phyloP scores from a whole-genome alignment of 1,140 invertebrate genomes.

The Heliconius nattereri region DNA sequence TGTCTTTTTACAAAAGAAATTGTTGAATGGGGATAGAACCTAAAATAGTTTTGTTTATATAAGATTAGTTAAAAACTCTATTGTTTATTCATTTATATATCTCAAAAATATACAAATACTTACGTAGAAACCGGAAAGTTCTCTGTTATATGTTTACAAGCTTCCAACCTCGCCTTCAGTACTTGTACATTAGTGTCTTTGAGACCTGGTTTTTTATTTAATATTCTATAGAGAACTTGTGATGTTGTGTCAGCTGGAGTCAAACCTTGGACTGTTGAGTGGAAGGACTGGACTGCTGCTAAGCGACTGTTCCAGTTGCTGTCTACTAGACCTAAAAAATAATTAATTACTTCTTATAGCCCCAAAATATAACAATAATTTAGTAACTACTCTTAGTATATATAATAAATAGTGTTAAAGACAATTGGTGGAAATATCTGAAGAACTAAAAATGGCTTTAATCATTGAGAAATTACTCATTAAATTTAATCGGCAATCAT shows the following conservation, averaged over 20 bases:
- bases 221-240: slow-evolving; percentile 88
- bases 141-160: slow-evolving; percentile 89
- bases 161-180: slow-evolving; percentile 91
- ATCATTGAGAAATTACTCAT: too few species aligned
- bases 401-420: too few species aligned
- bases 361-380: neutral
- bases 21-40: too few species aligned
- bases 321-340: slow-evolving; percentile 84
- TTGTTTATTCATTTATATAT: too few species aligned
- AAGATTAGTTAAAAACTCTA: too few species aligned
- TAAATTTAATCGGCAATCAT: too few species aligned
- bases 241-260: slow-evolving; percentile 85
- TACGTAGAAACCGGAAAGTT: slow-evolving; percentile 87
- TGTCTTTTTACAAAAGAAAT: too few species aligned
- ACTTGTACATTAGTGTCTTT: slow-evolving; percentile 97
- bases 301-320: slow-evolving; percentile 93
- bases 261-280: slow-evolving; percentile 83
- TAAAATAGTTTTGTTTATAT: too few species aligned
- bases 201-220: slow-evolving; percentile 93
- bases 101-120: slow-evolving; percentile 44
- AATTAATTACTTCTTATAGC: neutral
- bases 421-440: too few species aligned
- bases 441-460: too few species aligned
- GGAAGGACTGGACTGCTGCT: slow-evolving; percentile 88
- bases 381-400: too few species aligned